Evolutionary conservation across 2,888 invertebrate genomes (phyloP).

Genomic region (Euplagia quadripunctaria): DNA sequence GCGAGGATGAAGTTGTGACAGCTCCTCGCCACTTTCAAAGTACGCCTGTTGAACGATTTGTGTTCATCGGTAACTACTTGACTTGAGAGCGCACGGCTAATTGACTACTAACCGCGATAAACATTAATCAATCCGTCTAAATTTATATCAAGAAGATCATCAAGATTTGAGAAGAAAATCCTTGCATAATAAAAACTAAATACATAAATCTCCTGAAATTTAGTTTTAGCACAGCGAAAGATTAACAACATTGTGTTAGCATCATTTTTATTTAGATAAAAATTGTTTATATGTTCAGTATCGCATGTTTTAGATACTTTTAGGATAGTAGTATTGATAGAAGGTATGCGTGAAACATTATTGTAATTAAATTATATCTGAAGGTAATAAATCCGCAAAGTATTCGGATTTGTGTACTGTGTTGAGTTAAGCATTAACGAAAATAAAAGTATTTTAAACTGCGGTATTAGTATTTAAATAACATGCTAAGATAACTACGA

Average conservation of each 20-base stretch:
- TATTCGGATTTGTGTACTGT: background rate
- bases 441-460: background rate
- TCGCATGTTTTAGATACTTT: background rate
- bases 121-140: constrained; percentile 62
- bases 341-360: background rate
- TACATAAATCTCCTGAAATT: background rate
- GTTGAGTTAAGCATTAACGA: background rate
- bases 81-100: constrained; percentile 65
- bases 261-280: background rate
- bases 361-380: background rate
- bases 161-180: constrained; percentile 23
- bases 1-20: constrained; percentile 69
- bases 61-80: constrained; percentile 71
- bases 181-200: background rate
- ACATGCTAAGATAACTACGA: too few relatives aligned
- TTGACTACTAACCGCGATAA: constrained; percentile 72
- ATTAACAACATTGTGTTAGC: background rate
- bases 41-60: constrained; percentile 76
- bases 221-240: background rate
- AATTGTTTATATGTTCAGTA: too few relatives aligned
- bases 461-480: constrained; percentile 22
- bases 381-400: background rate
- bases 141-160: constrained; percentile 47
- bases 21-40: constrained; percentile 57
- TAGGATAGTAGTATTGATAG: background rate